These are phyloP conservation scores for Bufotes viridis DNA, from an alignment of 2,797 vertebrate species.

Conservation along the genomic window DNA sequence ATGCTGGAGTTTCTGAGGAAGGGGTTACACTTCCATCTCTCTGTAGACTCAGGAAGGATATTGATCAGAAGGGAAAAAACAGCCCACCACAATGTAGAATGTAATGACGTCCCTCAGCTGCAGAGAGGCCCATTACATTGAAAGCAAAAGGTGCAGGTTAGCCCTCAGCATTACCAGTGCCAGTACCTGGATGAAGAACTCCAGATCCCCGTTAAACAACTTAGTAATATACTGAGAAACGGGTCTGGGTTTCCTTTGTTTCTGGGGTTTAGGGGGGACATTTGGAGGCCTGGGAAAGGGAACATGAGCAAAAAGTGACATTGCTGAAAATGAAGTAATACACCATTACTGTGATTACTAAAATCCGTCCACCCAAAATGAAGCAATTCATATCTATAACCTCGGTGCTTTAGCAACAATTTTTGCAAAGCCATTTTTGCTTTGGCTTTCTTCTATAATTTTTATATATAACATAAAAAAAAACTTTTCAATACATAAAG, in stretches of 20 bases:
- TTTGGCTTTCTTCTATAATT: neutral
- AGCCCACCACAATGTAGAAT: slow-evolving; percentile 75
- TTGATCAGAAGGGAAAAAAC: slow-evolving; percentile 75
- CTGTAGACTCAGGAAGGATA: slow-evolving; percentile 81
- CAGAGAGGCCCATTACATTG: slow-evolving; percentile 73
- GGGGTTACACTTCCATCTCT: slow-evolving; percentile 57
- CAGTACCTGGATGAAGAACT: slow-evolving; percentile 94
- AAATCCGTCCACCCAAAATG: neutral
- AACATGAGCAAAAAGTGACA: slow-evolving; percentile 76
- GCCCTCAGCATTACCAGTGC: slow-evolving; percentile 71
- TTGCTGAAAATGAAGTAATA: neutral
- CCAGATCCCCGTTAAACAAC: slow-evolving; percentile 97
- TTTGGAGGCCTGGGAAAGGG: slow-evolving; percentile 88
- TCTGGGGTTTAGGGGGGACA: slow-evolving; percentile 87
- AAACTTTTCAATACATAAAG: too few species aligned
- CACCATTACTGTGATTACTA: neutral
- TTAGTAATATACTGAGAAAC: slow-evolving; percentile 92
- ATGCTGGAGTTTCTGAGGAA: slow-evolving; percentile 35
- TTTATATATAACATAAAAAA: neutral
- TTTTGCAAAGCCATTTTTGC: neutral
- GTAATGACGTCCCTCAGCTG: slow-evolving; percentile 75
- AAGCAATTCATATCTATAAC: neutral
- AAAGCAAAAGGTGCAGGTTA: slow-evolving; percentile 70
- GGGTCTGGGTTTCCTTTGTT: slow-evolving; percentile 88
- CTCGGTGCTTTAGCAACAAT: neutral